phyloP scores from a whole-genome alignment of 1,140 invertebrate genomes.

The Cecropterus lyciades region DNA sequence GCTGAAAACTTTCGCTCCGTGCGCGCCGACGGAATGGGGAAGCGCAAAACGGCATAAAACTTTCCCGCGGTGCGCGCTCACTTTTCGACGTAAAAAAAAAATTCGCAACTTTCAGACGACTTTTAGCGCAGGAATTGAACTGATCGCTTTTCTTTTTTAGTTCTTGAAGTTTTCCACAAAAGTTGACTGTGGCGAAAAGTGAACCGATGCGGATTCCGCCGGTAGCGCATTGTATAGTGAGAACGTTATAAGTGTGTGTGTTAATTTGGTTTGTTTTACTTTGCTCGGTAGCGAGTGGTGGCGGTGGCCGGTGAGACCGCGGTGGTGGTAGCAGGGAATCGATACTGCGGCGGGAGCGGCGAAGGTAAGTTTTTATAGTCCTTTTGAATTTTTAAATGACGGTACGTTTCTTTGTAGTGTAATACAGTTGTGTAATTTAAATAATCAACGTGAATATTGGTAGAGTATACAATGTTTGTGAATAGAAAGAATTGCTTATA shows the following conservation, averaged over 20 bases:
- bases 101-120: conserved; percentile 25
- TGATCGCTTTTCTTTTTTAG: conserved; percentile 54
- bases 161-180: conserved; percentile 57
- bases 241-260: conserved; percentile 67
- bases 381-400: conserved; percentile 47
- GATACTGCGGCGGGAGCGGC: conserved; percentile 78
- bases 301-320: conserved; percentile 58
- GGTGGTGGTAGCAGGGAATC: conserved; percentile 73
- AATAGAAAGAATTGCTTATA: too few species aligned
- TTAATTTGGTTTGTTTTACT: conserved; percentile 74
- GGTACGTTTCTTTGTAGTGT: conserved; percentile 13
- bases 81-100: conserved; percentile 26
- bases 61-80: conserved; percentile 66
- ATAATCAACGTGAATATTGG: not conserved
- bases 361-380: conserved; percentile 66
- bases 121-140: conserved; percentile 38
- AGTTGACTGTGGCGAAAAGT: conserved; percentile 57
- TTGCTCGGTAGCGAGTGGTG: conserved; percentile 65
- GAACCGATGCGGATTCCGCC: conserved; percentile 60
- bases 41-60: conserved; percentile 70
- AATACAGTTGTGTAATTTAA: not conserved
- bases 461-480: not conserved
- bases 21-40: conserved; percentile 65
- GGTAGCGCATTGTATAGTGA: conserved; percentile 58
- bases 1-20: conserved; percentile 72